Conservation (phyloP, 2,113 vertebrate species). For the Ovibos moschatus region DNA sequence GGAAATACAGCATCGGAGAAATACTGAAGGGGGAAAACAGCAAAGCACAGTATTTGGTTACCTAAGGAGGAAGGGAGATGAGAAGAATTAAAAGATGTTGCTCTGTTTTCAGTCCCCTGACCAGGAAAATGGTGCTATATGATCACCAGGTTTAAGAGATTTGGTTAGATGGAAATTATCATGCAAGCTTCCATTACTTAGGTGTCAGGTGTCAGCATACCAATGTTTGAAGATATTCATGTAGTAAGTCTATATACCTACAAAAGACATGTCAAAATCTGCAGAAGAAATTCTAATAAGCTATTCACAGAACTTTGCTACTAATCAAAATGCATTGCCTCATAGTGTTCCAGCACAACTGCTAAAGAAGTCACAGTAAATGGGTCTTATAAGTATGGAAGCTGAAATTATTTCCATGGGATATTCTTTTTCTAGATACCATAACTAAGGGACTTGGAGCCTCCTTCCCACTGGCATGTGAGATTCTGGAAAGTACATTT, state of each 20-base stretch:
- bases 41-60: background rate
- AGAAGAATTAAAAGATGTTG: background rate
- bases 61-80: background rate
- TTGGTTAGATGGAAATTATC: background rate
- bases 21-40: background rate
- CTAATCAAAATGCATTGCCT: background rate
- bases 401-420: background rate
- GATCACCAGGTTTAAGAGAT: background rate
- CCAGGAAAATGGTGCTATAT: background rate
- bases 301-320: background rate
- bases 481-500: constrained; percentile 9
- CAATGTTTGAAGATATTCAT: background rate
- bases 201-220: background rate
- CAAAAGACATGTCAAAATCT: background rate
- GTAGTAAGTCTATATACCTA: background rate
- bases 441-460: background rate
- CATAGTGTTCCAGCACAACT: background rate
- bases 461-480: background rate
- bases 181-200: background rate
- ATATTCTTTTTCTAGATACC: background rate
- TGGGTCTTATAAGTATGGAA: background rate
- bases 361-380: background rate
- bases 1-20: background rate
- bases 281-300: background rate
- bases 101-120: background rate